Percentiles rank a stretch among this genome's conserved stretches.
These are phyloP conservation scores for Limenitis camilla DNA, from an alignment of 2,888 invertebrate genomes.

Conservation along the genomic window DNA sequence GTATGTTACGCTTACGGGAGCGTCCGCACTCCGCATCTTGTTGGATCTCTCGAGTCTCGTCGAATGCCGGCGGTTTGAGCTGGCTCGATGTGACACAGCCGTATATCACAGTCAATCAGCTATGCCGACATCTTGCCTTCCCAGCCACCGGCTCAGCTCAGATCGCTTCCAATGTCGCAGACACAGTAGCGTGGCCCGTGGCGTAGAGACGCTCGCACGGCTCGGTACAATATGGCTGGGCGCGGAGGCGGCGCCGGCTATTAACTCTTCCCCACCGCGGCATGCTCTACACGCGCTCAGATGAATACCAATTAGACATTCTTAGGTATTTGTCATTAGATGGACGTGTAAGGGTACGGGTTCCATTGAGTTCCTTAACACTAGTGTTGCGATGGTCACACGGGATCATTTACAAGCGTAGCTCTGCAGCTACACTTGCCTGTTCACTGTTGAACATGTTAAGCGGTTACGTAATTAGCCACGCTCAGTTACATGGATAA, in stretches of 20 bases:
- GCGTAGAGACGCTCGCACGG: conserved; percentile 62
- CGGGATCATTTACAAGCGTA: conserved; percentile 10
- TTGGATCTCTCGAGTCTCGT: conserved; percentile 42
- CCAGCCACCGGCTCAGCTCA: conserved; percentile 71
- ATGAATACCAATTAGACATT: conserved; percentile 73
- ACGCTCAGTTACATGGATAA: not conserved
- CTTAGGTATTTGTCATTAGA: conserved; percentile 48
- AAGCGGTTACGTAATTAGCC: conserved; percentile 9
- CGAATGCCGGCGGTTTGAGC: conserved; percentile 77
- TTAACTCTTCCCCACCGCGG: conserved; percentile 74
- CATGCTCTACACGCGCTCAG: conserved; percentile 70
- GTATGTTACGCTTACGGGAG: conserved; percentile 47
- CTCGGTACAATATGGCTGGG: conserved; percentile 72
- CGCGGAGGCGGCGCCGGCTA: conserved; percentile 74
- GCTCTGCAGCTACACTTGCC: conserved; percentile 11
- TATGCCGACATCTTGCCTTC: conserved; percentile 93
- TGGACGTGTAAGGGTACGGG: conserved; percentile 26
- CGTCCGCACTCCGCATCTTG: conserved; percentile 35
- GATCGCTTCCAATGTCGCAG: conserved; percentile 60
- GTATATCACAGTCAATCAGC: conserved; percentile 82
- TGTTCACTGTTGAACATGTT: not conserved
- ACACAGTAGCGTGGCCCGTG: too few species aligned
- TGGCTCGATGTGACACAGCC: conserved; percentile 91
- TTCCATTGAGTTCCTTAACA: conserved; percentile 28
- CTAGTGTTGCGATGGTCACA: conserved; percentile 21